phyloP scores from a whole-genome alignment of 1,140 invertebrate species.

The Caerostris darwini region DNA sequence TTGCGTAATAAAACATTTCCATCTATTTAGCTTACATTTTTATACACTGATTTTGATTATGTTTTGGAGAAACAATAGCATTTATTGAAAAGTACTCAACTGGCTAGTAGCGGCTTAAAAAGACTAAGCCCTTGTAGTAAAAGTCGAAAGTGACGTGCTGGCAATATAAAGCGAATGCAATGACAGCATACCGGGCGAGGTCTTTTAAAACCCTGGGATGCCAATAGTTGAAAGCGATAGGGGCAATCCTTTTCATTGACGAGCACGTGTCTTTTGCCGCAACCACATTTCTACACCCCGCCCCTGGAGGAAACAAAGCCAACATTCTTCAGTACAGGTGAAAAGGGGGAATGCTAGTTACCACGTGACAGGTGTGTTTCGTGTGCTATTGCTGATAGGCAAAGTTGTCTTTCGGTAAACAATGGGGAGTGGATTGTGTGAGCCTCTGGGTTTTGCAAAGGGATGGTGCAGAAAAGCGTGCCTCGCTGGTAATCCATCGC shows the following conservation, averaged over 20 bases:
- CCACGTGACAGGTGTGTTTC: neutral
- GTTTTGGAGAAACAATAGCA: too few relatives aligned
- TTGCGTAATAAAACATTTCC: too few relatives aligned
- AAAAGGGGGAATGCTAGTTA: neutral
- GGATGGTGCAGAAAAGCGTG: neutral
- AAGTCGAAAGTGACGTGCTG: neutral
- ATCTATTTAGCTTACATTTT: too few relatives aligned
- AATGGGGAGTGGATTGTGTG: neutral
- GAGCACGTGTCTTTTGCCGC: neutral
- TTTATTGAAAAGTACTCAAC: too few relatives aligned
- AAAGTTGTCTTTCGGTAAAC: neutral
- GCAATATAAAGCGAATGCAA: neutral
- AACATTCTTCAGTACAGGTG: neutral
- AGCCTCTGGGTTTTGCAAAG: neutral
- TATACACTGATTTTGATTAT: too few relatives aligned
- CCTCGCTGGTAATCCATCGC: neutral
- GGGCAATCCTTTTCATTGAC: neutral
- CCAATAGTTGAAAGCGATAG: neutral
- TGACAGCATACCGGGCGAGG: neutral
- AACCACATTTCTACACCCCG: neutral
- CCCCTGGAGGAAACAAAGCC: neutral
- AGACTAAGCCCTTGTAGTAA: neutral
- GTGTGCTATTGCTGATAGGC: neutral
- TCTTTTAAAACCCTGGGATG: too few relatives aligned
- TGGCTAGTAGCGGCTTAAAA: neutral